Conservation (phyloP, 1,140 invertebrate species). For the Coelopa frigida region DNA sequence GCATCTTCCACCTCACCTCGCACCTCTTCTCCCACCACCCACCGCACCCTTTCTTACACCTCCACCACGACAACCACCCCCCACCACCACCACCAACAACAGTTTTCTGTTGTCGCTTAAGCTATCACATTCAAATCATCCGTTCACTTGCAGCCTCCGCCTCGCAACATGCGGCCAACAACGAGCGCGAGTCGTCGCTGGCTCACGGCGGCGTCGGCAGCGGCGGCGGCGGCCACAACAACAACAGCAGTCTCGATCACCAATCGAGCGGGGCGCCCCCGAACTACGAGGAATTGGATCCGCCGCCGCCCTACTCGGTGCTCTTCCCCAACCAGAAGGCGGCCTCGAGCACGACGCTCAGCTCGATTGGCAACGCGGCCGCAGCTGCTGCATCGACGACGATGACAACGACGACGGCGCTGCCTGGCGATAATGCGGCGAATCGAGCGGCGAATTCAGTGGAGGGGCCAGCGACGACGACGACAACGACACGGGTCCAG, state of each 20-base stretch:
- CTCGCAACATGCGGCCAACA: conserved; percentile 40
- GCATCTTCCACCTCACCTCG: not conserved
- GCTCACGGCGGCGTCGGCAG: conserved; percentile 20
- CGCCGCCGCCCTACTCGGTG: conserved; percentile 41
- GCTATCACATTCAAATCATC: conserved; percentile 43
- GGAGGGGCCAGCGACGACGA: conserved; percentile 1
- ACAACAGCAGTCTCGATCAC: conserved; percentile 18
- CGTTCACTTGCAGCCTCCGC: conserved; percentile 42
- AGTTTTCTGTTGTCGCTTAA: conserved; percentile 42
- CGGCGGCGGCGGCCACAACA: no score
- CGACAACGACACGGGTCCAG: not conserved
- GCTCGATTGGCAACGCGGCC: conserved; percentile 17
- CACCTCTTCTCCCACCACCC: not conserved
- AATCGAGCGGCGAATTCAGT: no score
- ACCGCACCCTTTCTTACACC: not conserved
- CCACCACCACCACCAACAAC: not conserved
- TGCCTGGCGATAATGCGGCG: no score
- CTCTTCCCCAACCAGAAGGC: conserved; percentile 44
- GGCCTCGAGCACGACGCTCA: conserved; percentile 34
- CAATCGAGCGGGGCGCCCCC: conserved; percentile 24
- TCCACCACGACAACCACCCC: not conserved
- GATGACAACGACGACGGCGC: no score
- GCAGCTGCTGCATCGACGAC: conserved; percentile 7
- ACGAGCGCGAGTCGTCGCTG: conserved; percentile 39
- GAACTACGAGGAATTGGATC: conserved; percentile 43